These are phyloP conservation scores for Aleiodes testaceus DNA, from an alignment of 2,888 invertebrate species.

Conservation along the genomic window DNA sequence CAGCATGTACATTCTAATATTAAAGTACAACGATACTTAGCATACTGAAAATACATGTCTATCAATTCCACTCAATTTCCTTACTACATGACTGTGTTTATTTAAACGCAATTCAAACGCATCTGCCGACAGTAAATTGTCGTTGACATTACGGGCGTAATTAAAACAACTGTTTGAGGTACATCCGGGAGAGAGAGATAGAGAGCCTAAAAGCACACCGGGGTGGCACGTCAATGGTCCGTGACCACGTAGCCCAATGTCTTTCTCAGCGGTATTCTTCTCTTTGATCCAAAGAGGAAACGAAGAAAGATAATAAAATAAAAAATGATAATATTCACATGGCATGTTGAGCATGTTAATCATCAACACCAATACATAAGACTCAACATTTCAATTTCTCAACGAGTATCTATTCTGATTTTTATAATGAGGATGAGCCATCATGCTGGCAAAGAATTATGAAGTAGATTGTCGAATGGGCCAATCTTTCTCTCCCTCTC, in stretches of 20 bases:
- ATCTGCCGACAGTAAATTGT: conserved; percentile 33
- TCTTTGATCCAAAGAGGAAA: conserved; percentile 46
- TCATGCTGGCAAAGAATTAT: conserved; percentile 23
- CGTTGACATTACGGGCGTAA: conserved; percentile 15
- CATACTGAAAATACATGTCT: conserved; percentile 14
- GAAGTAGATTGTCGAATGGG: conserved; percentile 15
- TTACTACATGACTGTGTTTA: conserved; percentile 4
- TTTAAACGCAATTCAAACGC: conserved; percentile 25
- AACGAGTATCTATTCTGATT: conserved; percentile 11
- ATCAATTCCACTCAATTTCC: conserved; percentile 7
- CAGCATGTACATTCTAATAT: conserved; percentile 7
- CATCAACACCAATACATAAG: conserved; percentile 1
- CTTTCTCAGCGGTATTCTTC: conserved; percentile 9
- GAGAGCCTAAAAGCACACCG: conserved; percentile 32
- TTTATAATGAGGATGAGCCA: conserved; percentile 16
- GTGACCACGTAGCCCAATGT: conserved; percentile 49
- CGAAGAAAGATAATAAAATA: background rate
- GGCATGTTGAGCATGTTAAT: background rate
- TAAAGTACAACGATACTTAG: conserved; percentile 19
- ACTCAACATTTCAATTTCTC: conserved; percentile 11
- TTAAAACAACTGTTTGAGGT: conserved; percentile 31
- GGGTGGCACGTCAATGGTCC: conserved; percentile 52
- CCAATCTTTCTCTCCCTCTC: background rate
- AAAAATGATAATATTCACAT: conserved; percentile 3
- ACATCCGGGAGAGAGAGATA: conserved; percentile 12